These are phyloP conservation scores for Manis javanica DNA, from an alignment of 2,797 vertebrate genomes.

Conservation along the genomic window DNA sequence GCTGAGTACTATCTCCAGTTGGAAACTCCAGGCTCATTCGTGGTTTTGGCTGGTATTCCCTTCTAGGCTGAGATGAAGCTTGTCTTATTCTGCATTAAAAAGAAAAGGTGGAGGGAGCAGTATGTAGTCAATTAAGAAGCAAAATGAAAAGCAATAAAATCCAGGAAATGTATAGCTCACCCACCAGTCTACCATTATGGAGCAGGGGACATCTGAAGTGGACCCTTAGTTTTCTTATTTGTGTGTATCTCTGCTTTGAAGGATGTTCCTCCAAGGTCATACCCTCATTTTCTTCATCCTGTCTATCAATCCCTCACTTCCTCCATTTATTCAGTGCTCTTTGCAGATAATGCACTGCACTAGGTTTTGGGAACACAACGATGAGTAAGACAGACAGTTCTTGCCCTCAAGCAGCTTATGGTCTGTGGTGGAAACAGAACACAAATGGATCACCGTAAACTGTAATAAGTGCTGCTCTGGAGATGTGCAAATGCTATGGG, in stretches of 20 bases:
- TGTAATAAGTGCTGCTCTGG: neutral
- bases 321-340: neutral
- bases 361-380: neutral
- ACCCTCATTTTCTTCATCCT: neutral
- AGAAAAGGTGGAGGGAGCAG: neutral
- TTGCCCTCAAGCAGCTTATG: neutral
- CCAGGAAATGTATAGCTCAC: neutral
- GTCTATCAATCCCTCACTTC: neutral
- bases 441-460: neutral
- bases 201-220: neutral
- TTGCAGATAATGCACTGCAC: neutral
- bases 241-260: neutral
- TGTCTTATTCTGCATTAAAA: conserved; percentile 92
- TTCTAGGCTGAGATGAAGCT: conserved; percentile 91
- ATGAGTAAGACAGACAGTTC: neutral
- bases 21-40: conserved; percentile 94
- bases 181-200: neutral
- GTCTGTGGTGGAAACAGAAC: neutral
- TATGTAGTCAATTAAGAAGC: neutral
- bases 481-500: neutral
- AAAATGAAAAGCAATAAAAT: neutral
- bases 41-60: conserved; percentile 94
- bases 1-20: conserved; percentile 91
- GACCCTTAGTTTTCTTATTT: neutral
- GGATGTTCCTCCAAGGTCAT: neutral